These are phyloP conservation scores for Alosa alosa DNA, from an alignment of 2,113 vertebrate species.

Conservation along the genomic window DNA sequence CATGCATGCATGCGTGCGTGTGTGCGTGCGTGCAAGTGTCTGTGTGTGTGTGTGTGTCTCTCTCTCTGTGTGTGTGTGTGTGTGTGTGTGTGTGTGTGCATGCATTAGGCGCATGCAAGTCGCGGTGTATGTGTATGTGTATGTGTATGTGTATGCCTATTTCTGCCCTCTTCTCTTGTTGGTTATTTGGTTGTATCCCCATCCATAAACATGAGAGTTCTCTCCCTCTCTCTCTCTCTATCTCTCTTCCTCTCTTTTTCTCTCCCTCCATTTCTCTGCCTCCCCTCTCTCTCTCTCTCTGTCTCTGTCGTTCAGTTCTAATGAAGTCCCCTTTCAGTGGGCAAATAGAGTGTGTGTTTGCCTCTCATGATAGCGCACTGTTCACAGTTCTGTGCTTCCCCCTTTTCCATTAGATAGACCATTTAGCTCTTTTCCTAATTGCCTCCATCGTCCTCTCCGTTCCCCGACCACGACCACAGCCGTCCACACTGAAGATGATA, in stretches of 20 bases:
- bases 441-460: too few species aligned
- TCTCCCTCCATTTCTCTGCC: not conserved
- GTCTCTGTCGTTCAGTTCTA: not conserved
- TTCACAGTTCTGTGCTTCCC: not conserved
- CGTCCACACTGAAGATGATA: not conserved
- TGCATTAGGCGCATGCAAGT: too few species aligned
- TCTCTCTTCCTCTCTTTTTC: not conserved
- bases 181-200: not conserved
- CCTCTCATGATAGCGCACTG: not conserved
- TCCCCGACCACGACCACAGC: too few species aligned
- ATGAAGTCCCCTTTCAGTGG: constrained; percentile 1
- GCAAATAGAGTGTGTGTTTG: not conserved
- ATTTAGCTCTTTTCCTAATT: not conserved
- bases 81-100: not conserved
- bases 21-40: not conserved
- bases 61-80: not conserved
- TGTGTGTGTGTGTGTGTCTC: not conserved
- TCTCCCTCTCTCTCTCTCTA: not conserved
- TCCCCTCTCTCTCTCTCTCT: not conserved
- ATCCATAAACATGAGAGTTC: not conserved
- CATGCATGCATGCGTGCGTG: not conserved
- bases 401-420: not conserved
- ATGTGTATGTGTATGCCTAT: not conserved
- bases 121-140: not conserved
- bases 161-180: not conserved